A percentile compares a stretch with the other conserved stretches of the same genome.
phyloP scores from a whole-genome alignment of 2,113 vertebrate genomes.

The Turdus rufiventris region DNA sequence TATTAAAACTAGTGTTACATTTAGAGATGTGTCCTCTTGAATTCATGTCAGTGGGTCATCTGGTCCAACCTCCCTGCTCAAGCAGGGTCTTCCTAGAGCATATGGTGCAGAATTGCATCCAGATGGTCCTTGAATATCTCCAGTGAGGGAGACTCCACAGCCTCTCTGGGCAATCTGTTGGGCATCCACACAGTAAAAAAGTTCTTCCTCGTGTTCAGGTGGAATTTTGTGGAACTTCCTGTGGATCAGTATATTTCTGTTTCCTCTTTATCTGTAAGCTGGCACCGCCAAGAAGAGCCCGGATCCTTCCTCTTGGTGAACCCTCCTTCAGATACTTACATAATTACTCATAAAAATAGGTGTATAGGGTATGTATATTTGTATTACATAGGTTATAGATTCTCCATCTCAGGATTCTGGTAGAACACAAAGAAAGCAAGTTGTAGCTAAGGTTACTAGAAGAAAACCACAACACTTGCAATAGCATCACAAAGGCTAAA shows the following conservation, averaged over 20 bases:
- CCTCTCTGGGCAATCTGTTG: background rate
- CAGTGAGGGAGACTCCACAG: background rate
- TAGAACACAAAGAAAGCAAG: background rate
- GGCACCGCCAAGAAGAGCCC: no score
- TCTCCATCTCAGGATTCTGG: background rate
- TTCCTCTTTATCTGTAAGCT: background rate
- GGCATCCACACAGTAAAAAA: background rate
- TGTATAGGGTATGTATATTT: no score
- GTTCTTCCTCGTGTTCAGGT: background rate
- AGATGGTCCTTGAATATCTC: background rate
- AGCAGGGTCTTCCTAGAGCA: background rate
- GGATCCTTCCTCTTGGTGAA: background rate
- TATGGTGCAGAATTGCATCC: no score
- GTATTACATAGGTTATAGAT: background rate
- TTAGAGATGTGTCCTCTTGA: background rate
- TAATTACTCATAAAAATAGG: background rate
- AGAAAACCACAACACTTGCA: background rate
- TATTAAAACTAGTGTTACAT: background rate
- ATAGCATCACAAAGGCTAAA: background rate
- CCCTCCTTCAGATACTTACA: background rate
- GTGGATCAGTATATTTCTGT: background rate
- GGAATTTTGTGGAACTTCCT: background rate
- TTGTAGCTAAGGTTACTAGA: background rate
- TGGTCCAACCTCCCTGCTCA: background rate
- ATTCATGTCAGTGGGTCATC: background rate